Evolutionary conservation across 1,140 invertebrate species (phyloP).

Genomic region (Bombus vancouverensis): DNA sequence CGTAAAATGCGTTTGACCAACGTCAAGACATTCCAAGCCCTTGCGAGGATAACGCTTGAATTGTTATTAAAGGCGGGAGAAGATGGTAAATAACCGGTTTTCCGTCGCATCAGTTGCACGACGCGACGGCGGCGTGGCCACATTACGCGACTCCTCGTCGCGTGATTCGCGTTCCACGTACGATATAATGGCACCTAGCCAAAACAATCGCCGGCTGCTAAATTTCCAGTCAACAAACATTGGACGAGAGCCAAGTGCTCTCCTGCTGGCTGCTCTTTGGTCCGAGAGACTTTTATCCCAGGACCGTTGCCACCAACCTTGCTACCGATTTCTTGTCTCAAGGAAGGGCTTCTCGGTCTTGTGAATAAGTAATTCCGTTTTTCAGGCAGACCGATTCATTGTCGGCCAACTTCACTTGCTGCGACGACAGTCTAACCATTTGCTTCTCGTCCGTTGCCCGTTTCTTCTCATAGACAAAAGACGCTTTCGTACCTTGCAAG

Average conservation of each 20-base stretch:
- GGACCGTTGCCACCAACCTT: conserved; percentile 12
- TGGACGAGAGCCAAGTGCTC: conserved; percentile 71
- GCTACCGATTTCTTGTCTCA: conserved; percentile 26
- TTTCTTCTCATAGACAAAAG: no score
- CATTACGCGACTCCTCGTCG: neutral
- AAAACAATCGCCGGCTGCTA: conserved; percentile 78
- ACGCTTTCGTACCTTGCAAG: neutral
- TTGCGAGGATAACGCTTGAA: neutral
- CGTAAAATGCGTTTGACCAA: neutral
- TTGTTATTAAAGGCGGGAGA: neutral
- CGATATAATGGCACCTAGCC: conserved; percentile 77
- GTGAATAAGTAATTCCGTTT: conserved; percentile 42
- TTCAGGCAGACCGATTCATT: conserved; percentile 13
- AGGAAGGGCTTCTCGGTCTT: neutral
- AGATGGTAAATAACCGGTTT: neutral
- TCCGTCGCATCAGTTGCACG: conserved; percentile 22
- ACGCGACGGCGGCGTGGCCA: neutral
- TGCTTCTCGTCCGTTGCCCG: neutral
- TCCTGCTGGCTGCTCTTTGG: conserved; percentile 45
- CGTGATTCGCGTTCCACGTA: conserved; percentile 59
- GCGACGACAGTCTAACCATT: neutral
- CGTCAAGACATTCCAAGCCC: neutral
- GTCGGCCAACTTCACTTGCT: neutral
- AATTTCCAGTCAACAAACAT: conserved; percentile 80
- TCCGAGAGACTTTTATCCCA: conserved; percentile 61